A percentile compares a stretch with the other conserved stretches of the same genome.
These are phyloP conservation scores for Poicephalus gulielmi DNA, from an alignment of 2,113 vertebrate species.

Conservation along the genomic window DNA sequence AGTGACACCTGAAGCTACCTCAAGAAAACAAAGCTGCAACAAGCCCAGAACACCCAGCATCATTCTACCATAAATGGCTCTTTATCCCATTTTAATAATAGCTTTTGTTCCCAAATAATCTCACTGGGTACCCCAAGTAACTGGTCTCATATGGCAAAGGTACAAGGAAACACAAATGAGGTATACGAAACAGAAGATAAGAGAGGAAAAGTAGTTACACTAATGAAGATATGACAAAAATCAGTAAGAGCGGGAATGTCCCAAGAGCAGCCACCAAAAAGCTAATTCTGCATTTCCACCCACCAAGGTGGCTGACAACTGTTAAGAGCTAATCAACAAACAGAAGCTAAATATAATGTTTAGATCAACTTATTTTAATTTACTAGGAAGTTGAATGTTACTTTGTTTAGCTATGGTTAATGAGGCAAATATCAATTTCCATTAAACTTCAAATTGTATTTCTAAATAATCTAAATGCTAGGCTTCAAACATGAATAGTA, in stretches of 20 bases:
- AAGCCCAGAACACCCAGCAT: not conserved
- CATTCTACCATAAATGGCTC: rapidly evolving
- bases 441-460: not conserved
- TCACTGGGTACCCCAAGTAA: not conserved
- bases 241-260: not conserved
- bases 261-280: not conserved
- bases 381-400: not conserved
- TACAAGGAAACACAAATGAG: not conserved
- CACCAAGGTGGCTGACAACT: not conserved
- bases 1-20: not conserved
- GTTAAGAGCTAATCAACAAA: not conserved
- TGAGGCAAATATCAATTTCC: not conserved
- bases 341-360: not conserved
- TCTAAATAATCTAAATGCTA: not conserved
- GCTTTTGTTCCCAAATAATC: not conserved
- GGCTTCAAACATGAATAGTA: not conserved
- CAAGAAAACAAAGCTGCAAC: not conserved
- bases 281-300: not conserved
- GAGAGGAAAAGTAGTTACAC: not conserved
- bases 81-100: not conserved
- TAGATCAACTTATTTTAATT: not conserved
- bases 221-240: not conserved
- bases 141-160: not conserved
- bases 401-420: not conserved
- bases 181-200: not conserved